Evolutionary conservation across 2,113 vertebrate genomes (phyloP).

Genomic region (Thunnus maccoyii): DNA sequence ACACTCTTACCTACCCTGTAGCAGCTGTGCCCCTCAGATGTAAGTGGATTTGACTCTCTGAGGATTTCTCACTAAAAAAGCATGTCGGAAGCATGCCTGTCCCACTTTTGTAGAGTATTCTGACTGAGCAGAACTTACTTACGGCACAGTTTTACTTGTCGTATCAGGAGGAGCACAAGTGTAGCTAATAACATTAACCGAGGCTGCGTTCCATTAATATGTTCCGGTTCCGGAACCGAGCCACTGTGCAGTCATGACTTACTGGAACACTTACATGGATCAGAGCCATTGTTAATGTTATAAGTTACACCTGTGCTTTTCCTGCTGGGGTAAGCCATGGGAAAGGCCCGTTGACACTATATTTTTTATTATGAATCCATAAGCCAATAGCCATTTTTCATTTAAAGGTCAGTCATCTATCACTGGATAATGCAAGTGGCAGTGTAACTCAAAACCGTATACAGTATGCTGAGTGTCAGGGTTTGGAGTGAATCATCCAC

Average conservation of each 20-base stretch:
- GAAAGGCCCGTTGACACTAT: no score
- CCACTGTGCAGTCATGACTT: not conserved
- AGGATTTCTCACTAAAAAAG: no score
- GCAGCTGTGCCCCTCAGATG: no score
- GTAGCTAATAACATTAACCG: not conserved
- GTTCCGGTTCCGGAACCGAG: not conserved
- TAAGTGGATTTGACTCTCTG: no score
- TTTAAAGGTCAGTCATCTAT: constrained; percentile 26
- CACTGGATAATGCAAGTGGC: not conserved
- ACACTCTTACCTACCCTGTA: no score
- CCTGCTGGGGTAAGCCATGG: not conserved
- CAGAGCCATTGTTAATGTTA: not conserved
- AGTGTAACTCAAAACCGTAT: no score
- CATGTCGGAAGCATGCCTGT: no score
- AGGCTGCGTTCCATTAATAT: not conserved
- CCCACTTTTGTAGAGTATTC: no score
- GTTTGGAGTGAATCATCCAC: no score
- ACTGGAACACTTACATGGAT: not conserved
- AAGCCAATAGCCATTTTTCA: not conserved
- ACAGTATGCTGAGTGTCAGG: no score
- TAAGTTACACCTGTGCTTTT: not conserved
- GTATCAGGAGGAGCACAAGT: not conserved
- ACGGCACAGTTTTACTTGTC: no score
- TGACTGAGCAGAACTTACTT: no score
- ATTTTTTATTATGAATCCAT: not conserved